Evolutionary conservation across 2,797 vertebrate species (phyloP), one percentile per base, ranked within the genome.

Genomic region (Philypnodon macrostomus): DNA sequence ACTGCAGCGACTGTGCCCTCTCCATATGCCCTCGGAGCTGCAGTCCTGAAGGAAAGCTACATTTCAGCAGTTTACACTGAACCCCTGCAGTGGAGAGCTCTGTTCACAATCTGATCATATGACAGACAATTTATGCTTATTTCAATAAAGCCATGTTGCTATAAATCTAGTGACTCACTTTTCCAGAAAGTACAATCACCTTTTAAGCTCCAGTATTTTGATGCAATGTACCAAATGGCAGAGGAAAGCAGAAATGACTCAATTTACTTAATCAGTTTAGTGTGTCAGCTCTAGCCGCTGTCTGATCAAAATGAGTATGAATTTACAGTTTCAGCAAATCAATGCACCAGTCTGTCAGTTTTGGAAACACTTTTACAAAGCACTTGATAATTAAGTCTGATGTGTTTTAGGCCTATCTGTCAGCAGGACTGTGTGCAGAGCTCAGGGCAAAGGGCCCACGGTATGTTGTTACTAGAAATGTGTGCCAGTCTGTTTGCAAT

Each of bases 41-140:
- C 89, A 86, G 85, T 84, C 75, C 73, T 39, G 37, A 37, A 85
- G 81, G 73, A 87, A 87, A 84, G 53, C 55, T n/a, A 79, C 62
- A 84, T 84, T 89, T 89, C 88, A 88, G 87, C 86, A 88, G 58
- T 86, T 87, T 84, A 81, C 67, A 13, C 53, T 45, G 65, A 78
- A 71, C 59, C 64, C 79, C 79, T 47, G 60, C 63, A 77, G 77
- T 79, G 70, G 62, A 55, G 41, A 19, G 36, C 42, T 52, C 54
- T 48, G 39, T 57, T 55, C 57, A 59, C 31, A 34, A 34, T 9
- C 52, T 53, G 53, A 58, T 63, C 47, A 55, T 58, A 68, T 68
- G 48, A 44, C 26, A 5, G 1, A 1, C 23, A 4, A 35, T 37
- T 50, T 63, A 58, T 42, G 49, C 30, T 34, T 15, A 18, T 44